Evolutionary conservation across 2,113 vertebrate genomes (phyloP).

Genomic region (Pan paniscus): DNA sequence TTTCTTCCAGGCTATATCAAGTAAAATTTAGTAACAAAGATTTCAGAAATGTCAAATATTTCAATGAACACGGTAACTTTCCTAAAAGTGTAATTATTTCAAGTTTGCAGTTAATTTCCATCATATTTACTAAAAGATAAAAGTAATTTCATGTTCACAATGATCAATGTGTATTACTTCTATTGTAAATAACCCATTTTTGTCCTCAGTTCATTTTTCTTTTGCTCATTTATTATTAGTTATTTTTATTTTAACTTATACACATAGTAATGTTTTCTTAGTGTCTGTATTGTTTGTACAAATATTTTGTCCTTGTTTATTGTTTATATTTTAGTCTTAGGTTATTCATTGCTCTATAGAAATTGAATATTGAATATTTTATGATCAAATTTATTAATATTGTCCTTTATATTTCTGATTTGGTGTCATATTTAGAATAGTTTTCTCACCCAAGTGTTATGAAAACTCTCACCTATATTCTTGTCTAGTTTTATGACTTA

Average conservation of each 20-base stretch:
- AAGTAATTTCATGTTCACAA: not conserved
- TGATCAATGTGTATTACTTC: not conserved
- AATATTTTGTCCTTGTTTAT: not conserved
- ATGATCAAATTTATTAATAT: not conserved
- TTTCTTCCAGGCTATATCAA: not conserved
- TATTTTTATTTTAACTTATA: not conserved
- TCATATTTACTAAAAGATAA: not conserved
- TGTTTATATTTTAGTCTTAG: not conserved
- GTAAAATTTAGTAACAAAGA: constrained; percentile 4
- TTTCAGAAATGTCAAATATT: not conserved
- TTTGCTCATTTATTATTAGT: not conserved
- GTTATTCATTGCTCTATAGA: not conserved
- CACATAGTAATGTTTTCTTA: not conserved
- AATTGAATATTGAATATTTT: not conserved
- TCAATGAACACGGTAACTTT: not conserved
- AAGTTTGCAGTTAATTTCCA: not conserved
- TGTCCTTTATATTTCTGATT: not conserved
- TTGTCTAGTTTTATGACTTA: not conserved
- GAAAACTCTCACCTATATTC: not conserved
- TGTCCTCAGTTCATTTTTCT: not conserved
- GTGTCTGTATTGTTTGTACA: not conserved
- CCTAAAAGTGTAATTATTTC: not conserved
- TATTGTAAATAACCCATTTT: not conserved
- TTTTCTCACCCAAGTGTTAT: not conserved
- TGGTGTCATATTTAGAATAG: not conserved